Evolutionary conservation across 2,113 vertebrate species (phyloP), one percentile per base, ranked within the genome.

Genomic region (Odontophorus gujanensis): DNA sequence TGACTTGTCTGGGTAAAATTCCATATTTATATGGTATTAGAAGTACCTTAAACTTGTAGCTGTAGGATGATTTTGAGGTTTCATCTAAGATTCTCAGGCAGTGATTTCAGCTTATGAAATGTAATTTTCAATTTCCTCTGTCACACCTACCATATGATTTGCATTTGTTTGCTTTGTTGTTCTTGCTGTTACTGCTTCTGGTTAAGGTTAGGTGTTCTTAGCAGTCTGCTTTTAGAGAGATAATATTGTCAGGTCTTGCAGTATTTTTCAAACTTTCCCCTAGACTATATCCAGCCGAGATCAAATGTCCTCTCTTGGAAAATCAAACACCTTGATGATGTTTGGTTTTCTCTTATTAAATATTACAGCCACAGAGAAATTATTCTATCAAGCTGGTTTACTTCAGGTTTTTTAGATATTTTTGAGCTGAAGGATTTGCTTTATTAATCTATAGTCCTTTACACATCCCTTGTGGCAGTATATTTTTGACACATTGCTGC

Each of bases 381-480:
- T 53, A 75, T 5, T 71, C 10, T 32, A 51, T 85, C 71, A 26
- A 26, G 43, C 25, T 87, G 48, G 34, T 92, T 79, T 84, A 61
- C n/a, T 77, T 78, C 25, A 83, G 59, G 88, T 67, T 62, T 34
- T 63, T 28, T 71, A 61, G n/a, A 8, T 0, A 1, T 22, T 84
- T 21, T 51, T 83, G 19, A 59, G 66, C 47, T 26, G 45, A 71
- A 74, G n/a, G 50, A 69, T 66, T 53, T 43, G 22, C 28, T 92
- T 83, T 71, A 68, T 78, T 84, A 55, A 47, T 86, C 61, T 87
- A 6, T 76, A 81, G 40, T 50, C 89, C 28, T 92, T n/a, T 63
- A 13, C 2, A 4, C 17, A 47, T 84, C 50, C 28, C 78, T 74
- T 89, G 19, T 55, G 30, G 34, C 34, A 50, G 10, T 50, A 18